phyloP scores from a whole-genome alignment of 2,797 vertebrate species.

The Distichodus sexfasciatus region DNA sequence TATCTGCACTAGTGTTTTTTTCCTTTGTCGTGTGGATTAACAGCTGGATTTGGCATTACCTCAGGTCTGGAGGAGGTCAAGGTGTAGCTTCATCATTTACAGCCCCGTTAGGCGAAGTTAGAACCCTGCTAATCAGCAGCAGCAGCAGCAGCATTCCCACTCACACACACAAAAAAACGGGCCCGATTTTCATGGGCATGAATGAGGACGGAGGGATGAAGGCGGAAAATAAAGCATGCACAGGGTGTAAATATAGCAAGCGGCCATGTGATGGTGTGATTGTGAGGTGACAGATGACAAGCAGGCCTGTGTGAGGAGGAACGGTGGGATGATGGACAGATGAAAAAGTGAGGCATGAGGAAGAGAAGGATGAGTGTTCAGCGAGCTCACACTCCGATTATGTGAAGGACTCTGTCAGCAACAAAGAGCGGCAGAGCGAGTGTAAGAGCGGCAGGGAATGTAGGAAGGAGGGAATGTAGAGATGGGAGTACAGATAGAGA shows the following conservation, averaged over 20 bases:
- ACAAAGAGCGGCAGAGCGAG: neutral
- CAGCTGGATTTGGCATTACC: neutral
- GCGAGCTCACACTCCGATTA: conserved; percentile 4
- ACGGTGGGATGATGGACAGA: too few relatives aligned
- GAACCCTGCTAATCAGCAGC: neutral
- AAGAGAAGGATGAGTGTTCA: conserved; percentile 21
- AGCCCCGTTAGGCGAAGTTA: neutral
- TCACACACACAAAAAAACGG: conserved; percentile 26
- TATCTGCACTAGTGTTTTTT: too few relatives aligned
- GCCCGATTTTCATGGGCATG: conserved; percentile 50
- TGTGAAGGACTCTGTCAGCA: neutral
- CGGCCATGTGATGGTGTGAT: neutral
- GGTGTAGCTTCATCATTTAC: conserved; percentile 37
- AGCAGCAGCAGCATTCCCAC: conserved; percentile 18
- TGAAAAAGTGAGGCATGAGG: conserved; percentile 11
- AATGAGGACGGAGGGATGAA: conserved; percentile 25
- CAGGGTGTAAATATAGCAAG: conserved; percentile 10
- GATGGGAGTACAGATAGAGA: neutral
- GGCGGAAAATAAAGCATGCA: conserved; percentile 1
- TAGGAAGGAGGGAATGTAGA: too few relatives aligned
- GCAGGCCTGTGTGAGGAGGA: conserved; percentile 28
- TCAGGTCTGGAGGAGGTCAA: neutral
- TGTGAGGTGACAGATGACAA: conserved; percentile 16
- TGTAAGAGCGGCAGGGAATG: neutral
- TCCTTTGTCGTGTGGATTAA: conserved; percentile 25